A percentile compares a stretch with the other conserved stretches of the same genome.
Conservation (phyloP, 2,113 vertebrate species). For the Hepsetus odoe region DNA sequence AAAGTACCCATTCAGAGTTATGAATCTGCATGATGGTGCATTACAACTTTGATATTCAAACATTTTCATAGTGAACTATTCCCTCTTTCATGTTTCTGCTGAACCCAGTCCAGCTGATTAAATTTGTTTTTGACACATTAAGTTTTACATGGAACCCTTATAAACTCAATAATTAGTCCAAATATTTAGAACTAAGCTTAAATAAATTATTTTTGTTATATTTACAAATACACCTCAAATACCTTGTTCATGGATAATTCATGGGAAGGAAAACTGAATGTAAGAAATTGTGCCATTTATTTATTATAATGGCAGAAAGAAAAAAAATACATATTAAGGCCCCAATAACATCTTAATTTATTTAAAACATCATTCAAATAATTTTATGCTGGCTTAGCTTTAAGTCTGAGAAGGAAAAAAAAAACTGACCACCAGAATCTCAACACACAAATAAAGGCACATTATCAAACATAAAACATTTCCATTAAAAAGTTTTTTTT, state of each 20-base stretch:
- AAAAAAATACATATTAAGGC: conserved; percentile 23
- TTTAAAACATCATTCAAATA: not conserved
- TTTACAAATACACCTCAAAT: conserved; percentile 33
- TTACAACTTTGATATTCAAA: conserved; percentile 23
- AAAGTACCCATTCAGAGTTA: not conserved
- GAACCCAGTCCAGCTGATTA: not conserved
- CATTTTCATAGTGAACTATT: not conserved
- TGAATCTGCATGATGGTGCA: not conserved
- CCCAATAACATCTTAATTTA: not conserved
- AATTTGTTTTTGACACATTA: not conserved
- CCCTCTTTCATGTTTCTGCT: conserved; percentile 19
- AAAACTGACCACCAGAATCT: not conserved
- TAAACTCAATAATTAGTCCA: not conserved
- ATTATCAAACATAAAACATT: not conserved
- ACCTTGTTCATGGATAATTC: not conserved
- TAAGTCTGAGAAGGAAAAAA: not conserved
- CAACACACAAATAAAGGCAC: not conserved
- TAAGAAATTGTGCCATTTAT: conserved; percentile 12
- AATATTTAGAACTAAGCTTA: not conserved
- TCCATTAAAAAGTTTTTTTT: not conserved
- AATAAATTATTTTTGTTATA: conserved; percentile 4
- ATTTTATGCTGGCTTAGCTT: not conserved
- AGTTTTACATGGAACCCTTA: not conserved
- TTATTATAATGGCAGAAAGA: not conserved
- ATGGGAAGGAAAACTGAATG: not conserved